Conservation (phyloP, 2,888 invertebrate species). For the Teinopalpus imperialis region DNA sequence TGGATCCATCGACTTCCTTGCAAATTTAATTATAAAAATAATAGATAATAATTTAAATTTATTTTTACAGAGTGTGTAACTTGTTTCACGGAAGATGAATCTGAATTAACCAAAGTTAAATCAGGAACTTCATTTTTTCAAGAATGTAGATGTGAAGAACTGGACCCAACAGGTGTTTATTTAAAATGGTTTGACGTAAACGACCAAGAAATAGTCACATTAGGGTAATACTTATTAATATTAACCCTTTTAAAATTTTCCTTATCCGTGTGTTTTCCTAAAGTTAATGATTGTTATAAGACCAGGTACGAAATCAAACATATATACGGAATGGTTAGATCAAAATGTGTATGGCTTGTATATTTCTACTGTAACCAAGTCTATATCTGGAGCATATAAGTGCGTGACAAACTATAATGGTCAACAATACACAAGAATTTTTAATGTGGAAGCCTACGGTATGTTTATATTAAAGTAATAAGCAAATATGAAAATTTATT, state of each 20-base stretch:
- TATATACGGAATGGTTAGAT: conserved; percentile 50
- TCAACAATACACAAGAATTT: conserved; percentile 37
- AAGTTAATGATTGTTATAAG: conserved; percentile 65
- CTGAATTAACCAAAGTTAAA: conserved; percentile 36
- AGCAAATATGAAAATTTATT: neutral
- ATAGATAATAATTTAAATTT: no score
- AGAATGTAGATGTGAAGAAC: conserved; percentile 54
- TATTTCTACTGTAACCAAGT: conserved; percentile 51
- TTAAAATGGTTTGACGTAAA: conserved; percentile 53
- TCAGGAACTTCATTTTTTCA: conserved; percentile 51
- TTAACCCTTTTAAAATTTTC: conserved; percentile 13
- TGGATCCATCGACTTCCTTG: no score
- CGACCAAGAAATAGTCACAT: conserved; percentile 39
- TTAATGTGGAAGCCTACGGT: conserved; percentile 59
- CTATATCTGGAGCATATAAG: conserved; percentile 57
- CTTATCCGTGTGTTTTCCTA: conserved; percentile 36
- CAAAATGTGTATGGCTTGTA: conserved; percentile 45
- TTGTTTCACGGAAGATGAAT: conserved; percentile 48
- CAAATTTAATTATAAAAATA: no score
- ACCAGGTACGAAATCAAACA: conserved; percentile 64
- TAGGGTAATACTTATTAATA: conserved; percentile 51
- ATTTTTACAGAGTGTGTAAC: conserved; percentile 48
- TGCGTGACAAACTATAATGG: conserved; percentile 52
- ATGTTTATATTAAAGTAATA: conserved; percentile 33
- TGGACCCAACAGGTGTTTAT: conserved; percentile 36